These are phyloP conservation scores for Myotis findleyi DNA, from an alignment of 2,797 vertebrate species.

Conservation along the genomic window DNA sequence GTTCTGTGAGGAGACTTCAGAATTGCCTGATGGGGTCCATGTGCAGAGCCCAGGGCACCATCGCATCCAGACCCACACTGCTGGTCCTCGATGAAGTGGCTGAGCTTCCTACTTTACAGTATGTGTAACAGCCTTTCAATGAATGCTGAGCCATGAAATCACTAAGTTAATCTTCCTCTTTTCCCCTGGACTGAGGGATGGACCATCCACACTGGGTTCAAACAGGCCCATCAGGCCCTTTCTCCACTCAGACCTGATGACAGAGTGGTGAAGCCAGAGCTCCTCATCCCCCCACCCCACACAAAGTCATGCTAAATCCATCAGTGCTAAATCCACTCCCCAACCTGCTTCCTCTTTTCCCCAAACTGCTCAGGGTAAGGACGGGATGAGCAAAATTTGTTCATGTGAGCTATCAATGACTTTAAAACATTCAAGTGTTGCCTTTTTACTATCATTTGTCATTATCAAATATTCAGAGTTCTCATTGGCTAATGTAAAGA, in stretches of 20 bases:
- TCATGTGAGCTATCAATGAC: neutral
- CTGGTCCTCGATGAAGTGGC: neutral
- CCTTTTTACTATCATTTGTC: no score
- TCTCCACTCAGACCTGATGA: neutral
- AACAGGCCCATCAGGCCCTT: neutral
- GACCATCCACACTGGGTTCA: neutral
- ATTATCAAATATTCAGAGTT: neutral
- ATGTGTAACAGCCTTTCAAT: neutral
- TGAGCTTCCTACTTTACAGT: neutral
- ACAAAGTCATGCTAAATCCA: no score
- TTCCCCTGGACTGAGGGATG: accelerated
- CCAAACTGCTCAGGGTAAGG: neutral
- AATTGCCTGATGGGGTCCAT: accelerated
- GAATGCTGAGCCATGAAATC: neutral
- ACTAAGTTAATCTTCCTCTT: neutral
- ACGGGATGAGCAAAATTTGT: neutral
- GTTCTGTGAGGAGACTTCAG: neutral
- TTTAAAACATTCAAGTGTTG: neutral
- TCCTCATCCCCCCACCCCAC: neutral
- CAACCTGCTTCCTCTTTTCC: neutral
- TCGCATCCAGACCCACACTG: accelerated
- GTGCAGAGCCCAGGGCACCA: accelerated
- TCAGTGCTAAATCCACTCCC: neutral
- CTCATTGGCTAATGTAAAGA: neutral
- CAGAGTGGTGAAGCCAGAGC: neutral